These are phyloP conservation scores for Calyptommatus sinebrachiatus DNA, from an alignment of 2,113 vertebrate species.

Conservation along the genomic window DNA sequence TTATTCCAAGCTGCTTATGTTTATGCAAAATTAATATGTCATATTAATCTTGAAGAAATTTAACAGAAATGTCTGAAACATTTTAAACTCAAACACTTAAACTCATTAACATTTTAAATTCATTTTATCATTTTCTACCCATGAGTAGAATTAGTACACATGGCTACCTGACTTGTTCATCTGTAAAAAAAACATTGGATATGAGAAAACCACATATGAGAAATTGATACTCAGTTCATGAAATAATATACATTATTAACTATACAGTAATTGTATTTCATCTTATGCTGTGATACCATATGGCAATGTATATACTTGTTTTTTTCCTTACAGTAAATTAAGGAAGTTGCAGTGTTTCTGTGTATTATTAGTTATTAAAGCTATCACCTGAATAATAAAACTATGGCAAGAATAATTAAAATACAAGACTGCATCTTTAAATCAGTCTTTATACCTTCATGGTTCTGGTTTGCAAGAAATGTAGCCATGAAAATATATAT, in stretches of 20 bases:
- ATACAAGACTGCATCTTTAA: background rate
- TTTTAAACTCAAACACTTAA: too few species aligned
- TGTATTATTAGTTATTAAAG: background rate
- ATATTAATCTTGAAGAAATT: too few species aligned
- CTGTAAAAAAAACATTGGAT: constrained; percentile 43
- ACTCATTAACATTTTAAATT: too few species aligned
- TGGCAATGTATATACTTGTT: constrained; percentile 40
- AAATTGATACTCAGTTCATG: constrained; percentile 55
- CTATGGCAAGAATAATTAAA: background rate
- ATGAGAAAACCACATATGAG: constrained; percentile 41
- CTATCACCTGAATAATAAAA: background rate
- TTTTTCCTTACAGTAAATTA: constrained; percentile 36
- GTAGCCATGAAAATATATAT: background rate
- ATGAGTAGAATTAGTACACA: constrained; percentile 36
- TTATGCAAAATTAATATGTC: too few species aligned
- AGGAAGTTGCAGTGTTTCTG: constrained; percentile 10
- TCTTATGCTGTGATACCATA: constrained; percentile 58
- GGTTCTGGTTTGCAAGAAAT: too few species aligned
- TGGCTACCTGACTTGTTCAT: constrained; percentile 47
- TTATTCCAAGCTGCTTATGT: too few species aligned
- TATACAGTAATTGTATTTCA: constrained; percentile 62
- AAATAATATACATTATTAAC: constrained; percentile 59
- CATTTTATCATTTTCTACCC: too few species aligned
- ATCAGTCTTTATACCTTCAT: background rate
- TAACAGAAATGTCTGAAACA: too few species aligned